Percentiles rank a stretch among this genome's conserved stretches.
Evolutionary conservation across 2,113 vertebrate species (phyloP).

Genomic region (Callithrix jacchus): DNA sequence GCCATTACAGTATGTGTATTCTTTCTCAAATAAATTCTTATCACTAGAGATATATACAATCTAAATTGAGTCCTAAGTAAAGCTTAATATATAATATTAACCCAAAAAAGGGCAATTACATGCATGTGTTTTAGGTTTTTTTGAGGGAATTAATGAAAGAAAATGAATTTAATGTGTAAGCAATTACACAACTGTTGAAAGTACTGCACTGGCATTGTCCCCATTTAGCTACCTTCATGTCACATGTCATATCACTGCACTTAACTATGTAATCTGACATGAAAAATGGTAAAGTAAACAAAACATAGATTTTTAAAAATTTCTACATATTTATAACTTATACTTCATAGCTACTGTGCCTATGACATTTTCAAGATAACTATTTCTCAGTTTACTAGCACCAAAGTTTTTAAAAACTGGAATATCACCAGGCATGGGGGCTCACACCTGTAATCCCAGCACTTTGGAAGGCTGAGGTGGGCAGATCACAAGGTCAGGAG

Average conservation of each 20-base stretch:
- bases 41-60: not conserved
- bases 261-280: not conserved
- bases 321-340: constrained; percentile 60
- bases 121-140: not conserved
- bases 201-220: too few species aligned
- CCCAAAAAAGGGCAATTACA: not conserved
- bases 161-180: not conserved
- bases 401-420: constrained; percentile 50
- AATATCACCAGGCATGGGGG: not conserved
- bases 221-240: not conserved
- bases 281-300: not conserved
- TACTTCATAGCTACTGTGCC: not conserved
- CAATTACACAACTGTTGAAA: not conserved
- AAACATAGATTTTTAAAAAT: not conserved
- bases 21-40: not conserved
- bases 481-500: too few species aligned
- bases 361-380: constrained; percentile 69
- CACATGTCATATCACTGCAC: not conserved
- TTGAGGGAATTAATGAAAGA: not conserved
- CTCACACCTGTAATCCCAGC: too few species aligned
- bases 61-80: not conserved
- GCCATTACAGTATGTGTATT: not conserved
- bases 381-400: constrained; percentile 68
- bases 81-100: not conserved
- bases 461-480: too few species aligned